phyloP scores from a whole-genome alignment of 2,113 vertebrate species.

The Potamarius usumacintae region DNA sequence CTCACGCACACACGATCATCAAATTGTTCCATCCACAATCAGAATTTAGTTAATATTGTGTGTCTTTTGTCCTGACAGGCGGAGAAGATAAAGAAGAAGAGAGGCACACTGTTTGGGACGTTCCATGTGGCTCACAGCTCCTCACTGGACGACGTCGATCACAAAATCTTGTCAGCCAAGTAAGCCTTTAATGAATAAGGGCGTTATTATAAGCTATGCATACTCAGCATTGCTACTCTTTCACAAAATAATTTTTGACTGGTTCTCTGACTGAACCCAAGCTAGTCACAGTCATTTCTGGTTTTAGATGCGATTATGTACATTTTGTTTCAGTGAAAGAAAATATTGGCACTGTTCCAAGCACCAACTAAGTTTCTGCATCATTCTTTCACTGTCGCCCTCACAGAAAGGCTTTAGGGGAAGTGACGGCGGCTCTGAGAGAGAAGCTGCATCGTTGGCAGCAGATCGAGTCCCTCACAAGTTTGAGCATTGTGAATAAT shows the following conservation, averaged over 20 bases:
- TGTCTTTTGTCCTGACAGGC: constrained; percentile 66
- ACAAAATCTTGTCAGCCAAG: constrained; percentile 95
- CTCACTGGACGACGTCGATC: constrained; percentile 93
- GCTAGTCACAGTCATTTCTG: background rate
- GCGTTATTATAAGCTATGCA: background rate
- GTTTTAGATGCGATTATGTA: background rate
- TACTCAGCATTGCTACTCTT: background rate
- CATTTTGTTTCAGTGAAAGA: background rate
- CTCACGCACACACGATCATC: background rate
- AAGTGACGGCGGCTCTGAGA: constrained; percentile 85
- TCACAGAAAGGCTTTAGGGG: constrained; percentile 85
- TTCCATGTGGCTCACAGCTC: constrained; percentile 96
- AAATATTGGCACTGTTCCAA: background rate
- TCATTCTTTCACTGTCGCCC: background rate
- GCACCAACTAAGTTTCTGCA: background rate
- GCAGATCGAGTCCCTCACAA: constrained; percentile 87
- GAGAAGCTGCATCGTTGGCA: constrained; percentile 94
- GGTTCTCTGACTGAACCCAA: too few species aligned
- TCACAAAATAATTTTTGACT: background rate
- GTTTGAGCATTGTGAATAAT: constrained; percentile 88
- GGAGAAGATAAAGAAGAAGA: constrained; percentile 96
- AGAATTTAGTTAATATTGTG: background rate
- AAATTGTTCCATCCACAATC: background rate
- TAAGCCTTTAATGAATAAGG: constrained; percentile 67
- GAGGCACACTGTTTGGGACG: constrained; percentile 90